phyloP scores from a whole-genome alignment of 35 echinoderm and acorn worm genomes.

The Ptychodera flava region DNA sequence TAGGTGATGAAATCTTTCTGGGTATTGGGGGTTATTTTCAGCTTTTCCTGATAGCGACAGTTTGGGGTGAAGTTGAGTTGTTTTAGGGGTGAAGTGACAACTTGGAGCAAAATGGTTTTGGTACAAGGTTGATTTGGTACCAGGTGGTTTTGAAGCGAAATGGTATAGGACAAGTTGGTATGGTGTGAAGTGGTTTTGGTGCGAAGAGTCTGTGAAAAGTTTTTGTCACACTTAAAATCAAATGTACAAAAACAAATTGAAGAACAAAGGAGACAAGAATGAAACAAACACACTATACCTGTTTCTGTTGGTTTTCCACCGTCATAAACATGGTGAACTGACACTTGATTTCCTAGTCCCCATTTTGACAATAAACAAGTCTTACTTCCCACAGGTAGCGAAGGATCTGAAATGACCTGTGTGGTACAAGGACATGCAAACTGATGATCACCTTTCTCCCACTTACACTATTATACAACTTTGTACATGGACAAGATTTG shows the following conservation, averaged over 20 bases:
- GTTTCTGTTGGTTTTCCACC: background rate
- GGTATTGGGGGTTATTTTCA: too few relatives aligned
- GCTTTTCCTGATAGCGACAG: too few relatives aligned
- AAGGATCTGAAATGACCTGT: background rate
- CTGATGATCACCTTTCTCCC: too few relatives aligned
- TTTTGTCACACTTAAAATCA: too few relatives aligned
- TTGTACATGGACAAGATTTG: too few relatives aligned
- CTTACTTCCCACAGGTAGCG: background rate
- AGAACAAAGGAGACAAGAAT: background rate
- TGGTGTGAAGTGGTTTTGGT: background rate
- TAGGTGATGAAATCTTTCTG: too few relatives aligned
- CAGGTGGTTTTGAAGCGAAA: background rate
- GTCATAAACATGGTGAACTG: background rate
- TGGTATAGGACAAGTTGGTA: background rate
- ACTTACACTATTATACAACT: too few relatives aligned
- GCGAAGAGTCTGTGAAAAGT: background rate
- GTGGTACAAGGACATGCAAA: too few relatives aligned
- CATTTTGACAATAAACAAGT: background rate
- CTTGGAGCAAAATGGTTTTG: background rate
- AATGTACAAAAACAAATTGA: background rate
- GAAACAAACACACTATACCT: background rate
- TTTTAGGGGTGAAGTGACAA: too few relatives aligned
- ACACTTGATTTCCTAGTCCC: background rate
- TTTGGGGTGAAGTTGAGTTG: too few relatives aligned
- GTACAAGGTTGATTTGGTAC: background rate